Evolutionary conservation across 2,888 invertebrate genomes (phyloP).

Genomic region (Mamestra brassicae): DNA sequence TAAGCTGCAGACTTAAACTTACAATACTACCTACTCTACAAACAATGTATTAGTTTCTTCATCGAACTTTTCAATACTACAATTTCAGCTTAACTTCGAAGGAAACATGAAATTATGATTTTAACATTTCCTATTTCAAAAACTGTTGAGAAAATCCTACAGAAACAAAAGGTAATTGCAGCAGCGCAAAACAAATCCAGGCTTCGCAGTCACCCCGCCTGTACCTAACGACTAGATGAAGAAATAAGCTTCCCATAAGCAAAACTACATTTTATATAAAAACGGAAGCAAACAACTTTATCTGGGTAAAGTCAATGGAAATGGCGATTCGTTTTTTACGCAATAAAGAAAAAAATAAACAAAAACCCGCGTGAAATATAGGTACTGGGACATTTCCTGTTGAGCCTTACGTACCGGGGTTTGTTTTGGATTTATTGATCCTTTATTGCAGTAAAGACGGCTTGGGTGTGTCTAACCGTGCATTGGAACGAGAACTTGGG

Average conservation of each 20-base stretch:
- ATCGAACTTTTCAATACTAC: conserved; percentile 33
- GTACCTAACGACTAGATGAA: conserved; percentile 72
- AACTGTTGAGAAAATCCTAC: conserved; percentile 68
- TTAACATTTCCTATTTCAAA: conserved; percentile 64
- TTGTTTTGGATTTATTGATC: conserved; percentile 67
- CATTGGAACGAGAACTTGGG: conserved; percentile 45
- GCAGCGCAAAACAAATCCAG: conserved; percentile 72
- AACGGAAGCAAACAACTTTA: conserved; percentile 60
- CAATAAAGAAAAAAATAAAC: conserved; percentile 68
- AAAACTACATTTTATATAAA: conserved; percentile 63
- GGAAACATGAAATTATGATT: conserved; percentile 57
- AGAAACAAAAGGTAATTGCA: conserved; percentile 76
- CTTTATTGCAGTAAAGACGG: conserved; percentile 63
- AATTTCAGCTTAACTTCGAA: conserved; percentile 39
- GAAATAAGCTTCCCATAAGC: conserved; percentile 72
- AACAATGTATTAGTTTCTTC: conserved; percentile 13
- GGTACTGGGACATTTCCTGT: conserved; percentile 55
- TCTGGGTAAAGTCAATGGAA: conserved; percentile 60
- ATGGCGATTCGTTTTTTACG: conserved; percentile 60
- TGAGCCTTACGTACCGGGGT: conserved; percentile 62
- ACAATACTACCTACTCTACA: neutral
- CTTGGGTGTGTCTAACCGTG: conserved; percentile 58
- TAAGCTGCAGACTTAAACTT: conserved; percentile 9
- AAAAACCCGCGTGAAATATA: conserved; percentile 65
- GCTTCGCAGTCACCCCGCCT: conserved; percentile 68